A percentile compares a stretch with the other conserved stretches of the same genome.
phyloP scores from a whole-genome alignment of 2,888 invertebrate genomes.

The Ornithoptera priamus region DNA sequence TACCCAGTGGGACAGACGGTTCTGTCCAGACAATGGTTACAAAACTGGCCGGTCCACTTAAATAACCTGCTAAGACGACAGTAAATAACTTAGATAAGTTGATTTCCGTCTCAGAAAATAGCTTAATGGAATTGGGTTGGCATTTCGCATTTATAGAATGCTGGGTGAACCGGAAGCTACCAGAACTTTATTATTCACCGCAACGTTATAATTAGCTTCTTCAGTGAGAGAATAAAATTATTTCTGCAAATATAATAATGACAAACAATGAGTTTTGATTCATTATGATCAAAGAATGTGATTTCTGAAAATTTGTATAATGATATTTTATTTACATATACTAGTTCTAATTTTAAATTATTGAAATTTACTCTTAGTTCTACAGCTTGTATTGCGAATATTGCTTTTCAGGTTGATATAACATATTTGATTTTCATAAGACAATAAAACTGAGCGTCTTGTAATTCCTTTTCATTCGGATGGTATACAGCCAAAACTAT shows the following conservation, averaged over 20 bases:
- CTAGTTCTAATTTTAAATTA: too few species aligned
- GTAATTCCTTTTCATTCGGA: too few species aligned
- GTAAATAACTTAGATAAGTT: conserved; percentile 38
- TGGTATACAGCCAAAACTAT: too few species aligned
- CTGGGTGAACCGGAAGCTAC: conserved; percentile 9
- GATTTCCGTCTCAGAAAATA: conserved; percentile 35
- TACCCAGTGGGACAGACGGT: conserved; percentile 37
- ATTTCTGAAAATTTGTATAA: not conserved
- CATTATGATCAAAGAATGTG: not conserved
- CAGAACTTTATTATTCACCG: conserved; percentile 8
- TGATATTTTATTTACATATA: too few species aligned
- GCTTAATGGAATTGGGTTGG: conserved; percentile 28
- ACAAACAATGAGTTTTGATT: not conserved
- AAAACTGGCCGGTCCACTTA: conserved; percentile 38
- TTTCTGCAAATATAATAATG: not conserved
- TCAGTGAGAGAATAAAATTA: not conserved
- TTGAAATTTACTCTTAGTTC: too few species aligned
- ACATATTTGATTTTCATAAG: too few species aligned
- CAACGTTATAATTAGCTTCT: conserved; percentile 8
- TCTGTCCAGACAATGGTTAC: conserved; percentile 39
- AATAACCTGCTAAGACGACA: conserved; percentile 35
- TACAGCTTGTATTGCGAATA: too few species aligned
- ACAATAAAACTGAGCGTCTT: too few species aligned
- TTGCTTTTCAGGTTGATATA: too few species aligned
- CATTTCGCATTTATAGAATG: conserved; percentile 28